These are phyloP conservation scores for Villa cingulata DNA, from an alignment of 2,888 invertebrate genomes.

Conservation along the genomic window DNA sequence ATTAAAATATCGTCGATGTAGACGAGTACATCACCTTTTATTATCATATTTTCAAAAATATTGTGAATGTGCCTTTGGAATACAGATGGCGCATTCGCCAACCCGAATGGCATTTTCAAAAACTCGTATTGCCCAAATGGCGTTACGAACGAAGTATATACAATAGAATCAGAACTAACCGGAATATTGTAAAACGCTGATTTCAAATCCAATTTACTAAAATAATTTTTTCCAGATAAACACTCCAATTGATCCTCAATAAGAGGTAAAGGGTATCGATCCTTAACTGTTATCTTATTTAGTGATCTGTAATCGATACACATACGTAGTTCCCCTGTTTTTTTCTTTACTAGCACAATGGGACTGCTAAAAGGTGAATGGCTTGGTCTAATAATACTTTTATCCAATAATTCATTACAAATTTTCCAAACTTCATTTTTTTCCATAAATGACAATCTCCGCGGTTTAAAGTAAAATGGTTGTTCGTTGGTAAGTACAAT, in stretches of 20 bases:
- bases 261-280: not conserved
- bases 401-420: not conserved
- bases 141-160: not conserved
- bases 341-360: not conserved
- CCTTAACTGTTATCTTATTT: not conserved
- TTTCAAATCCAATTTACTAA: not conserved
- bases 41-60: conserved; percentile 9
- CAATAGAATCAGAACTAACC: not conserved
- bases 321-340: not conserved
- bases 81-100: conserved; percentile 8
- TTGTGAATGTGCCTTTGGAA: no score
- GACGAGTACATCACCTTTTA: conserved; percentile 7
- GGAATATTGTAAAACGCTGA: not conserved
- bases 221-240: not conserved
- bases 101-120: not conserved
- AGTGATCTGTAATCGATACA: not conserved
- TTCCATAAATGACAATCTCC: no score
- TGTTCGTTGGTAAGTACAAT: not conserved
- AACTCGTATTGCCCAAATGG: no score
- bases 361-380: not conserved
- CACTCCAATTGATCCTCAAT: not conserved
- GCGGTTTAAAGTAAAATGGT: not conserved
- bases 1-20: conserved; percentile 18
- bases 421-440: not conserved
- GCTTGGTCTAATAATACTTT: not conserved